A percentile compares a stretch with the other conserved stretches of the same genome.
Evolutionary conservation across 2,113 vertebrate genomes (phyloP).

Genomic region (Nyctibius bracteatus): DNA sequence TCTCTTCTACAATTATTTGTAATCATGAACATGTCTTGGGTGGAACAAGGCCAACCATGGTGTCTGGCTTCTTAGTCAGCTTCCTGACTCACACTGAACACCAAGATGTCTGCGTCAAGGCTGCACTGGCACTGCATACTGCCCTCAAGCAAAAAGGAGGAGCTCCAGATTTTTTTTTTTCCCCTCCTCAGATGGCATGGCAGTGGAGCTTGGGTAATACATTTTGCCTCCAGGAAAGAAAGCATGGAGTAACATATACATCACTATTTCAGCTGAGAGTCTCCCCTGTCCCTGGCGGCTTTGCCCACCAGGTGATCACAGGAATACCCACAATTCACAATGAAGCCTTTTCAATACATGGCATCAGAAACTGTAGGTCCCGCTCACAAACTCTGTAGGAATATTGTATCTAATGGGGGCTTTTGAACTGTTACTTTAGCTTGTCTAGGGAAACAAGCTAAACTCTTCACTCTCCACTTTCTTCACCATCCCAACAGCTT

Average conservation of each 20-base stretch:
- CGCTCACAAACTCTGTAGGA: background rate
- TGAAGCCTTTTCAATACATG: fast-evolving
- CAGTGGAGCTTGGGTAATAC: background rate
- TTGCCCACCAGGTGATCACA: background rate
- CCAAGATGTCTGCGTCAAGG: background rate
- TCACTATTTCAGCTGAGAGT: background rate
- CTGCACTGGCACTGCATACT: background rate
- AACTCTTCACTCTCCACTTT: background rate
- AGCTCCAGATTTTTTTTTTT: background rate
- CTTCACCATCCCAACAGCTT: background rate
- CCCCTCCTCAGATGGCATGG: fast-evolving
- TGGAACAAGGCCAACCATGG: background rate
- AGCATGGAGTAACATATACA: background rate
- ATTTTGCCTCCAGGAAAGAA: conserved; percentile 11
- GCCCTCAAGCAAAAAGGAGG: conserved; percentile 13
- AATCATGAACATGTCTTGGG: background rate
- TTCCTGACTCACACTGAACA: background rate
- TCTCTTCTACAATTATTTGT: background rate
- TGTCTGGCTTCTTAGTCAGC: background rate
- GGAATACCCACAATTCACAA: background rate
- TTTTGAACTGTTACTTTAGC: background rate
- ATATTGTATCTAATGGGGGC: fast-evolving
- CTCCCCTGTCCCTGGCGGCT: background rate
- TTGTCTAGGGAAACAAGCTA: background rate
- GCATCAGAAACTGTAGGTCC: background rate